phyloP scores from a whole-genome alignment of 2,888 invertebrate species.

The Lepidochitona cinerea region DNA sequence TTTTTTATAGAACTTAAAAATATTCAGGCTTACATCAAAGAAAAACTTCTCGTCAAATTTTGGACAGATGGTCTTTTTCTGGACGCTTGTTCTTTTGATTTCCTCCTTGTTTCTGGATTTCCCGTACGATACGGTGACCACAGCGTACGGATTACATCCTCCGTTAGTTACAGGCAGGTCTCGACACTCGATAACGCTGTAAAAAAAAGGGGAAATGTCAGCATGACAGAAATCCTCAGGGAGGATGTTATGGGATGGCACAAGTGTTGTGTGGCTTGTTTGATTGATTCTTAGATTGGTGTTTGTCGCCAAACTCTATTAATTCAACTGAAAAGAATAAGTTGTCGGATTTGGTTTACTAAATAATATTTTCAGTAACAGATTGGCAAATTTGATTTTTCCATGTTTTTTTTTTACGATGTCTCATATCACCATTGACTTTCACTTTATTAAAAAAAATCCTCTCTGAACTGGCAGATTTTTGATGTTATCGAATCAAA shows the following conservation, averaged over 20 bases:
- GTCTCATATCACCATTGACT: no score
- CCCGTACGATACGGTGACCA: conserved; percentile 82
- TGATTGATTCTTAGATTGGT: no score
- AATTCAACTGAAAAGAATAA: background rate
- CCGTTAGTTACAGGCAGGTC: conserved; percentile 92
- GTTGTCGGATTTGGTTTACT: background rate
- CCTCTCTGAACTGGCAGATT: no score
- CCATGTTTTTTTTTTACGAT: no score
- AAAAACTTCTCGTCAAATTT: conserved; percentile 90
- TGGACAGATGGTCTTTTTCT: conserved; percentile 91
- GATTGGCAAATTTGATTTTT: no score
- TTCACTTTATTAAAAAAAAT: no score
- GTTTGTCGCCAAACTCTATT: no score
- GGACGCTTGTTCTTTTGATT: conserved; percentile 82
- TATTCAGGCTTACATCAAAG: conserved; percentile 78
- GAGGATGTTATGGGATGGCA: no score
- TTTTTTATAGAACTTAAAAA: no score
- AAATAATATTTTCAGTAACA: no score
- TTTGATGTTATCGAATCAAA: no score
- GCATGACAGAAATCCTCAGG: background rate
- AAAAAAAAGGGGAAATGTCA: conserved; percentile 3
- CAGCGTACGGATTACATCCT: conserved; percentile 91
- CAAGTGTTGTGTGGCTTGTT: no score
- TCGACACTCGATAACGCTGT: conserved; percentile 84
- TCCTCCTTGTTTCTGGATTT: conserved; percentile 75